Base-by-base conservation (phyloP, 2,888 invertebrate species). In the Calliscelio sp. region DNA sequence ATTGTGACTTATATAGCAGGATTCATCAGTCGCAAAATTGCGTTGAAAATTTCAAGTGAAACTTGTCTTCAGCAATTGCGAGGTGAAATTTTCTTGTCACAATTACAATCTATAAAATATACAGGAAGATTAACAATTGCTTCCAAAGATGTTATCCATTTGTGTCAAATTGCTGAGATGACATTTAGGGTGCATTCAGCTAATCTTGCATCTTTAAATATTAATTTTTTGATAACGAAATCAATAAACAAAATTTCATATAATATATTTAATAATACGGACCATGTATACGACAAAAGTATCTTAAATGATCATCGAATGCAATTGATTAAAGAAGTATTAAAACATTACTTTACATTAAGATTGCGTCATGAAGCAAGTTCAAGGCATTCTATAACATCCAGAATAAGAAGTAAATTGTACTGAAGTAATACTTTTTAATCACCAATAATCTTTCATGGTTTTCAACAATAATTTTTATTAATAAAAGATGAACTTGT, bases 1-100 rank as follows among this genome's bases (percentile, higher is more conserved):
- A 44, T 77, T 57, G 22, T 25, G 5, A 49, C 25, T 24, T 81
- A 81, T 24, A 75, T 81, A 7, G 75, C 68, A 51, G 81, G 73
- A 2, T 74, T 70, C 22, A 35, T 75, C 24, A 59, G 32, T 18
- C 35, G 66, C 7, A 73, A 59, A 28, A 22, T 80, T 11, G 3
- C 63, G 49, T 7, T 14, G 5, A 6, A 16, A 1, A 71, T 71
- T 20, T 46, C 44, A 0, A 59, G 59, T 20, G 22, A 44, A 24
- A 46, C 16, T 20, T 71, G 71, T 55, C 20, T 57, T 46, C 0
- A 46, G 10, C 71, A 59, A 32, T 38, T 35, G 8, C 35, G 35
- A 5, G 2, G 35, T 8, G 35, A 35, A 35, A 14, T 11, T 35
- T 3, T 1, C 14, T 35, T 35, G 5, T 35, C 61, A 1, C 8